A percentile compares a stretch with the other conserved stretches of the same genome.
phyloP scores from a whole-genome alignment of 1,140 invertebrate genomes.

The Psilanteris sp. region DNA sequence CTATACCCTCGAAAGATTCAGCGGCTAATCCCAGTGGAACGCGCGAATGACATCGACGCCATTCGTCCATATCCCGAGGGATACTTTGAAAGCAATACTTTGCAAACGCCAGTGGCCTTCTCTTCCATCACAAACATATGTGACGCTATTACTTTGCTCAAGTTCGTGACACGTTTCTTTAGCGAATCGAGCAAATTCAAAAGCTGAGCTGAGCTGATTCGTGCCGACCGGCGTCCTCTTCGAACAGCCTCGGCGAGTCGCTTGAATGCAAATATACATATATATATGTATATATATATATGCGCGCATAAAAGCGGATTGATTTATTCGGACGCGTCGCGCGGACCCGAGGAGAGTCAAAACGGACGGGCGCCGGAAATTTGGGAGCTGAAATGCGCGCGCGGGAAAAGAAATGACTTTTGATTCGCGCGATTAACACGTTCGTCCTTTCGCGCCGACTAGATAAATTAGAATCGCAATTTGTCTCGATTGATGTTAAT shows the following conservation, averaged over 20 bases:
- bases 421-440: constrained; percentile 23
- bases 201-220: too few relatives aligned
- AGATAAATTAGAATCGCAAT: constrained; percentile 52
- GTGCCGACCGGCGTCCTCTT: too few relatives aligned
- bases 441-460: constrained; percentile 33
- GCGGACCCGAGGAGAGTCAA: too few relatives aligned
- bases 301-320: too few relatives aligned
- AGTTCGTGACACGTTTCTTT: constrained; percentile 56
- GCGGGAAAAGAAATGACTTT: constrained; percentile 16
- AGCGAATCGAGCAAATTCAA: constrained; percentile 16
- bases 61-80: constrained; percentile 57
- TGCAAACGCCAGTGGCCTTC: constrained; percentile 61
- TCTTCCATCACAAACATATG: constrained; percentile 65
- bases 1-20: constrained; percentile 60
- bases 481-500: constrained; percentile 45
- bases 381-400: too few relatives aligned
- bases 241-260: too few relatives aligned
- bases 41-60: constrained; percentile 61
- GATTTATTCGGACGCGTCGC: too few relatives aligned
- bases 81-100: constrained; percentile 68
- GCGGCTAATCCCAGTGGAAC: constrained; percentile 54
- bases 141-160: constrained; percentile 58
- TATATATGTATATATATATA: too few relatives aligned
- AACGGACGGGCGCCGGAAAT: too few relatives aligned
- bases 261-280: too few relatives aligned